Conservation (phyloP, 2,888 invertebrate genomes). For the Priapulus caudatus region DNA sequence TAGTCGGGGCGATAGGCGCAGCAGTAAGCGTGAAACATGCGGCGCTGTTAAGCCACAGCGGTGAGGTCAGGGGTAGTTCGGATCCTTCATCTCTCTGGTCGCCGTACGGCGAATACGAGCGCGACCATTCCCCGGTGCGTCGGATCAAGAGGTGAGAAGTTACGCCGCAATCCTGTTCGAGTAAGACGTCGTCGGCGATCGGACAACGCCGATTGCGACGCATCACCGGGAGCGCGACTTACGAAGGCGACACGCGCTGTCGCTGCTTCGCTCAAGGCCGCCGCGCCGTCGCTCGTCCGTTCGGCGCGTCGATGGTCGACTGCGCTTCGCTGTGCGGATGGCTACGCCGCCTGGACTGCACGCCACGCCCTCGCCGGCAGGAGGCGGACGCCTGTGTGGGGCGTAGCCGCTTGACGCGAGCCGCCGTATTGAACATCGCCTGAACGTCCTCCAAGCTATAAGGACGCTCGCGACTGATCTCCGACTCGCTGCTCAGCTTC, state of each 20-base stretch:
- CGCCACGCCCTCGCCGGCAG: too few relatives aligned
- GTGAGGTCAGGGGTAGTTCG: neutral
- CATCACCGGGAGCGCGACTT: neutral
- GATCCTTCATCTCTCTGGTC: neutral
- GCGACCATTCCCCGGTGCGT: neutral
- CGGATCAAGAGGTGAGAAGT: neutral
- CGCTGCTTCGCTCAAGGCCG: neutral
- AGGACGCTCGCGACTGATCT: conserved; percentile 48
- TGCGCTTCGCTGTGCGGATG: too few relatives aligned
- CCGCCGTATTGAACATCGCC: conserved; percentile 98
- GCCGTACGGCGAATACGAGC: neutral
- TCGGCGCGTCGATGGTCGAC: neutral
- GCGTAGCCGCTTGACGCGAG: conserved; percentile 58
- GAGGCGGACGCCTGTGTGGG: too few relatives aligned
- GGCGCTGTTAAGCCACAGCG: neutral
- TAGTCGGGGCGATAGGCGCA: neutral
- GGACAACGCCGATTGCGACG: neutral
- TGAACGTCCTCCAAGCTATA: conserved; percentile 94
- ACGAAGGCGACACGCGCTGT: neutral
- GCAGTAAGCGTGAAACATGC: neutral
- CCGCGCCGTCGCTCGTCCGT: too few relatives aligned
- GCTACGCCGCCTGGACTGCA: too few relatives aligned
- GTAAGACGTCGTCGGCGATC: neutral
- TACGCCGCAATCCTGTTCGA: neutral
- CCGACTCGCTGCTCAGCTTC: conserved; percentile 49